A percentile compares a stretch with the other conserved stretches of the same genome.
These are phyloP conservation scores for Formica exsecta DNA, from an alignment of 1,140 invertebrate genomes.

Conservation along the genomic window DNA sequence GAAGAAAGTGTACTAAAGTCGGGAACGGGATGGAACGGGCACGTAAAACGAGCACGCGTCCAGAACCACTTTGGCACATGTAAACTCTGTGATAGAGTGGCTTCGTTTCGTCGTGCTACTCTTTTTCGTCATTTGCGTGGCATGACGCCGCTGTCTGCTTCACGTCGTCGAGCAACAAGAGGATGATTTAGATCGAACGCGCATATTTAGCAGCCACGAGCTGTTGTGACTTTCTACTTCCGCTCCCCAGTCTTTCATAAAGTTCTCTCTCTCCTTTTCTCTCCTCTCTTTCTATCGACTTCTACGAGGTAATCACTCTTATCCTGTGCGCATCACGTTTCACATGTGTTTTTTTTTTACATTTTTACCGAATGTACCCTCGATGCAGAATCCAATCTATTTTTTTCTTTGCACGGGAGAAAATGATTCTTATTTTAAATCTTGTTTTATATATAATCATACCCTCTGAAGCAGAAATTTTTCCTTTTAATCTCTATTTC, in stretches of 20 bases:
- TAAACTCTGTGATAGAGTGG: neutral
- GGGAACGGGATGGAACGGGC: neutral
- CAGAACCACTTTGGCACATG: conserved; percentile 34
- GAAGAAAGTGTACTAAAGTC: neutral
- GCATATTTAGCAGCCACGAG: conserved; percentile 59
- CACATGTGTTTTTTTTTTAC: neutral
- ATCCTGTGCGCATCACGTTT: neutral
- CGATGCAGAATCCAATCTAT: neutral
- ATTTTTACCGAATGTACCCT: neutral
- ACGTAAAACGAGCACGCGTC: conserved; percentile 1
- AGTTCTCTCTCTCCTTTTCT: neutral
- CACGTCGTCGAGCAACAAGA: conserved; percentile 59
- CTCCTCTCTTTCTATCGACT: too few species aligned
- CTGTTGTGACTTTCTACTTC: conserved; percentile 68
- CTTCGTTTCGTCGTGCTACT: conserved; percentile 12
- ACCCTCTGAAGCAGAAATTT: neutral
- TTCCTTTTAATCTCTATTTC: neutral
- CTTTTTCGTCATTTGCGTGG: conserved; percentile 40
- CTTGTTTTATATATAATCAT: neutral
- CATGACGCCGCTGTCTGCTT: conserved; percentile 25
- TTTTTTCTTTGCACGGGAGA: neutral
- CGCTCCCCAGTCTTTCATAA: conserved; percentile 17
- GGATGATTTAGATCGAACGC: conserved; percentile 67
- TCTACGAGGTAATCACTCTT: neutral
- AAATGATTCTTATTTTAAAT: neutral